Percentiles rank a stretch among this genome's conserved stretches.
These are phyloP conservation scores for Panthera leo DNA, from an alignment of 2,113 vertebrate genomes.

Conservation along the genomic window DNA sequence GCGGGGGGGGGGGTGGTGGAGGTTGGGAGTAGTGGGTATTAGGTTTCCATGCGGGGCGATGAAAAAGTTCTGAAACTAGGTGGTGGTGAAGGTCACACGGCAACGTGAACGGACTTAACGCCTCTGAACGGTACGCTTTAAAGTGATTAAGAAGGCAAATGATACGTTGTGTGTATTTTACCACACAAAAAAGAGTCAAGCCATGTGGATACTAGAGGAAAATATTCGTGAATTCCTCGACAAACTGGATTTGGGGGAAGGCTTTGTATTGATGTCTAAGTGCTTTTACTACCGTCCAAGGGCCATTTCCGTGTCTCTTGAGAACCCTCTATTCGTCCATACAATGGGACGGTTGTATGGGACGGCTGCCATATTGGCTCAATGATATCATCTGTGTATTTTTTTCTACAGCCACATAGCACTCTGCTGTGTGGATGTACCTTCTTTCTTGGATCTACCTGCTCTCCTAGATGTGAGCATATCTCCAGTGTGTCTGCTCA, in stretches of 20 bases:
- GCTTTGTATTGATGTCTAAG: background rate
- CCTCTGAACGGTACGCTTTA: background rate
- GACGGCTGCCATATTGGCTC: background rate
- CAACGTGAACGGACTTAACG: fast-evolving
- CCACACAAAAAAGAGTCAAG: background rate
- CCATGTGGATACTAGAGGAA: background rate
- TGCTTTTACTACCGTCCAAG: background rate
- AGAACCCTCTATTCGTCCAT: background rate
- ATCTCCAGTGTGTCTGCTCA: background rate
- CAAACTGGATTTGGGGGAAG: background rate
- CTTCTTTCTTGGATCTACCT: background rate
- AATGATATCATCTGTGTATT: background rate
- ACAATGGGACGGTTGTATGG: too few species aligned
- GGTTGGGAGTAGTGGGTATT: fast-evolving
- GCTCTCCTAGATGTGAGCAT: background rate
- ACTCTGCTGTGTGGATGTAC: background rate
- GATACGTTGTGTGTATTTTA: background rate
- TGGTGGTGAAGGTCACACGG: fast-evolving
- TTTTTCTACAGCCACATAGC: background rate
- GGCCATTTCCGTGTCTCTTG: background rate
- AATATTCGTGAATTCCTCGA: background rate
- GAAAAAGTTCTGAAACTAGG: background rate
- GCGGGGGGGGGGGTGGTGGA: too few species aligned
- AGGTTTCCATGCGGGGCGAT: background rate
- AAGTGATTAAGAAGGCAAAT: background rate